Percentiles rank a stretch among this genome's conserved stretches.
phyloP scores from a whole-genome alignment of 2,797 vertebrate genomes.

The Rallus crepitans region DNA sequence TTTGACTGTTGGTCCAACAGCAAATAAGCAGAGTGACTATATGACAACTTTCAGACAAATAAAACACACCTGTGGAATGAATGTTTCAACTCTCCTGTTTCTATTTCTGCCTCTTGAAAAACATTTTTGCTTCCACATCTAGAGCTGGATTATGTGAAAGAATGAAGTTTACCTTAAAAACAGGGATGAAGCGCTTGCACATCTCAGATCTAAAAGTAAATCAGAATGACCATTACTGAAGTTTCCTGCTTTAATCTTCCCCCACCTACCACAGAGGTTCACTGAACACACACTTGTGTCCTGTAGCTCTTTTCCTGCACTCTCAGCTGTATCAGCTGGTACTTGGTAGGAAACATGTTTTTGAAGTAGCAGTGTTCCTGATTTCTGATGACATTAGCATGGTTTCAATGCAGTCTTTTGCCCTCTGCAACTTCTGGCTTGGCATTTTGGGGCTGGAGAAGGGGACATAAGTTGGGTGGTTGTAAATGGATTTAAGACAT shows the following conservation, averaged over 20 bases:
- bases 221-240: background rate
- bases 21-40: background rate
- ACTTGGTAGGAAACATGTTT: background rate
- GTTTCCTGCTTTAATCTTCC: background rate
- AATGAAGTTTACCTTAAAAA: background rate
- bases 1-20: background rate
- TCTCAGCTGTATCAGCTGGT: background rate
- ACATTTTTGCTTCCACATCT: background rate
- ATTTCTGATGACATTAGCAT: background rate
- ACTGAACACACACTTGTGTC: background rate
- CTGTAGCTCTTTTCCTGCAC: background rate
- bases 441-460: background rate
- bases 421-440: background rate
- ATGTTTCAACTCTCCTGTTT: background rate
- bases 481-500: background rate
- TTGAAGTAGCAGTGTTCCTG: background rate
- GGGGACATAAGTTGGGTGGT: background rate
- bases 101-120: background rate
- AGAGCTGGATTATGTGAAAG: background rate
- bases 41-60: background rate
- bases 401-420: background rate
- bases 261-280: background rate
- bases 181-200: background rate
- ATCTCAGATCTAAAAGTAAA: background rate
- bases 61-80: background rate